phyloP scores from a whole-genome alignment of 2,888 invertebrate genomes.

The Empis livida region DNA sequence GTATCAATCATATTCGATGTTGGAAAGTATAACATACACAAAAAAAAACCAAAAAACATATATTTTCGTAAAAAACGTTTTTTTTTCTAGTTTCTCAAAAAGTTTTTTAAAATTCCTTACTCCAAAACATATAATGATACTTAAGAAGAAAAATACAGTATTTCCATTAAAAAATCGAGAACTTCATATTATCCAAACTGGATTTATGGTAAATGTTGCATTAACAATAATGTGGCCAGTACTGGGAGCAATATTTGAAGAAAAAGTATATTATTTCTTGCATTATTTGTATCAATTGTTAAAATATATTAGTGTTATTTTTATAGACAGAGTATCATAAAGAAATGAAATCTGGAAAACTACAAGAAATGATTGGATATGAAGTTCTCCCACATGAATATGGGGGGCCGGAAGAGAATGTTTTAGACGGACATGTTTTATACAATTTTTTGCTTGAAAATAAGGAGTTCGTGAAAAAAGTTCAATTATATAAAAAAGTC shows the following conservation, averaged over 20 bases:
- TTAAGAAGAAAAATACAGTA: slow-evolving; percentile 27
- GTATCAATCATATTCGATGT: too few relatives aligned
- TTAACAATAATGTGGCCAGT: slow-evolving; percentile 26
- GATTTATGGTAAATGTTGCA: slow-evolving; percentile 26
- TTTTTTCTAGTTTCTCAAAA: too few relatives aligned
- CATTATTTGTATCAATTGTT: background rate
- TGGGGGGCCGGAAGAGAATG: slow-evolving; percentile 26
- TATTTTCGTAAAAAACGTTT: too few relatives aligned
- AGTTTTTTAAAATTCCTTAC: too few relatives aligned
- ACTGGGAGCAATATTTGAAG: too few relatives aligned
- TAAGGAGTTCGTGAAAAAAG: slow-evolving; percentile 21
- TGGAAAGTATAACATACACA: too few relatives aligned
- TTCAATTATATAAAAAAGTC: slow-evolving; percentile 23
- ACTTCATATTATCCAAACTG: slow-evolving; percentile 28
- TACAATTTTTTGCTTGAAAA: slow-evolving; percentile 23
- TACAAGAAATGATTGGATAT: slow-evolving; percentile 26
- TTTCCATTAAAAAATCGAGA: slow-evolving; percentile 25
- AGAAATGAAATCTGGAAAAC: slow-evolving; percentile 24
- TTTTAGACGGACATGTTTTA: slow-evolving; percentile 22
- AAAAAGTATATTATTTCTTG: background rate
- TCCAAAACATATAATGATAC: too few relatives aligned
- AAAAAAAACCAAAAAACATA: too few relatives aligned
- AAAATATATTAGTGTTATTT: slow-evolving; percentile 1
- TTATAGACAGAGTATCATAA: slow-evolving; percentile 27
- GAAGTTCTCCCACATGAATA: slow-evolving; percentile 27